phyloP scores from a whole-genome alignment of 2,113 vertebrate genomes.

The human region DNA sequence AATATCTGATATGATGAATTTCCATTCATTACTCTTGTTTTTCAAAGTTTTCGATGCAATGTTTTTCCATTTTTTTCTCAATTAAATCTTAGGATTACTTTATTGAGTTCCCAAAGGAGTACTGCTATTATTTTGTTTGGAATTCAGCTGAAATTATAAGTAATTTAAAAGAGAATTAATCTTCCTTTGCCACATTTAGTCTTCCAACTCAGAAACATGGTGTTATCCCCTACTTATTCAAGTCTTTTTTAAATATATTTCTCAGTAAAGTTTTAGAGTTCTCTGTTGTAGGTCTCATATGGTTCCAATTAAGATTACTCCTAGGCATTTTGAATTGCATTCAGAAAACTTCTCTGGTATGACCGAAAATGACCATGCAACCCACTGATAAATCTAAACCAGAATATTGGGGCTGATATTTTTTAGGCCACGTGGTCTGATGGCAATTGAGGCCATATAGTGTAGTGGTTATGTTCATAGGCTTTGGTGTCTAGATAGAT shows the following conservation, averaged over 20 bases:
- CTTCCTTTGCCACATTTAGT: neutral
- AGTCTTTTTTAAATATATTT: slow-evolving; percentile 14
- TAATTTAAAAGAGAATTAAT: slow-evolving; percentile 8
- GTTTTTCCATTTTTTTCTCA: slow-evolving; percentile 23
- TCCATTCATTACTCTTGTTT: slow-evolving; percentile 9
- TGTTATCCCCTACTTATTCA: neutral
- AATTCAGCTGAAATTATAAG: slow-evolving; percentile 49
- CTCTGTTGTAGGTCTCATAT: slow-evolving; percentile 9
- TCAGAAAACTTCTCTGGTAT: slow-evolving; percentile 44
- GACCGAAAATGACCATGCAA: slow-evolving; percentile 1
- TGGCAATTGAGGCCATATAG: neutral
- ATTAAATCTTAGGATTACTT: slow-evolving; percentile 22
- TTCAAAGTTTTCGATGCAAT: neutral
- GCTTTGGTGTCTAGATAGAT: slow-evolving; percentile 24
- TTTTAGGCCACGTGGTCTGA: neutral
- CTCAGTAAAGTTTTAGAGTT: slow-evolving; percentile 26
- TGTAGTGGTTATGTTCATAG: neutral
- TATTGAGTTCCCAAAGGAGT: slow-evolving; percentile 1
- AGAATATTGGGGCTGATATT: neutral
- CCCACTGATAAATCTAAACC: slow-evolving; percentile 30
- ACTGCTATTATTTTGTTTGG: slow-evolving; percentile 30
- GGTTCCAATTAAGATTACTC: slow-evolving; percentile 54
- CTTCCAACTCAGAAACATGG: slow-evolving; percentile 14
- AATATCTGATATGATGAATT: neutral
- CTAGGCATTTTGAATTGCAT: slow-evolving; percentile 50